Base-by-base conservation (phyloP, 37 sponge, comb jelly and placozoan genomes). In the Tethya wilhelma region DNA sequence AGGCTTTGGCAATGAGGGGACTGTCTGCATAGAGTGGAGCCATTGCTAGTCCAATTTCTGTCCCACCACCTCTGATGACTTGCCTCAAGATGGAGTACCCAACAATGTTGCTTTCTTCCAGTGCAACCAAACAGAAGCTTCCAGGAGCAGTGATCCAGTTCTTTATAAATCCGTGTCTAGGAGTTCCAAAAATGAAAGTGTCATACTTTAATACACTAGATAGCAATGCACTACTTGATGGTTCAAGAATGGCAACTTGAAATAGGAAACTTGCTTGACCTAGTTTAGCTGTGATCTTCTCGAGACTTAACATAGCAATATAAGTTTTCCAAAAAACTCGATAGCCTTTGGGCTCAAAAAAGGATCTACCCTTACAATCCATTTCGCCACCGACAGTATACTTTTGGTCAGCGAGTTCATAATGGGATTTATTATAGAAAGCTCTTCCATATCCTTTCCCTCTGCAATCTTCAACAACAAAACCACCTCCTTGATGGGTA, bases 271-370 rank as follows among this genome's bases (percentile, higher is more conserved):
- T n/a, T n/a, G n/a, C n/a, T n/a, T n/a, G n/a, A n/a, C n/a, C n/a
- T n/a, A n/a, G n/a, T n/a, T n/a, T n/a, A n/a, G 22, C 28, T n/a
- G 63, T 26, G 7, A n/a, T 60, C 28, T n/a, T 60, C 20, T 60
- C 63, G 20, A 60, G 63, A 60, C 28, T n/a, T 7, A 60, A n/a
- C 63, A 60, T 60, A 8, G 63, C 63, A 60, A 60, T 26, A 26
- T 60, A 60, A 17, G 63, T 60, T 7, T 60, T n/a, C 63, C 63
- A 60, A 8, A 60, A 60, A n/a, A 8, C 22, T 60, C 22, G 6
- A 60, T n/a, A 60, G 11, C 63, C 63, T n/a, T 8, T 17, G 63
- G 63, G 7, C 28, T 60, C 28, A 26, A 26, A 60, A n/a, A 7
- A 8, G 22, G 63, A 6, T n/a, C 7, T 12, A 8, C 6, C 7